Evolutionary conservation across 2,113 vertebrate genomes (phyloP).

Genomic region (Pipra filicauda): DNA sequence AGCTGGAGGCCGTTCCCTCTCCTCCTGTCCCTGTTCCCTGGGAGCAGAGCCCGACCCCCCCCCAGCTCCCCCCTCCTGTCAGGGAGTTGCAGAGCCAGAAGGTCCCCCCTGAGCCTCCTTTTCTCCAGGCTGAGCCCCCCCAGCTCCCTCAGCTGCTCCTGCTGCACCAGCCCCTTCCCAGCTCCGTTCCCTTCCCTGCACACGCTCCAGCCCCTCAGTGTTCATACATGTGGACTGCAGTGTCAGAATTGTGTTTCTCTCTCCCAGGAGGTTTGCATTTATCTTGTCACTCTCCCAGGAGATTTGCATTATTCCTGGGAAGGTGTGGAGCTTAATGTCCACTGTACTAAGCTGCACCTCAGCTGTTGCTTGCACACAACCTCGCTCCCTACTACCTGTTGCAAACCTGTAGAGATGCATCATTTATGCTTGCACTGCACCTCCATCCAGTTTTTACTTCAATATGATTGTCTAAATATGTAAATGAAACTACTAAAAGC

Average conservation of each 20-base stretch:
- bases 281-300: background rate
- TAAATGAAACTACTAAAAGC: background rate
- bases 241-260: background rate
- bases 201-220: accelerated
- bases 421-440: background rate
- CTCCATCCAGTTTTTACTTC: background rate
- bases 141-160: background rate
- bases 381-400: background rate
- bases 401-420: background rate
- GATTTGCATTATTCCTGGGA: too few relatives aligned
- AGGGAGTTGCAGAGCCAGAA: background rate
- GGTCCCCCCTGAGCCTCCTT: background rate
- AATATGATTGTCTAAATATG: background rate
- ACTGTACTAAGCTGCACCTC: background rate
- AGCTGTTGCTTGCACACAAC: background rate
- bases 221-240: background rate
- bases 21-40: background rate
- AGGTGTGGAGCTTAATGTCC: accelerated
- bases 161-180: background rate
- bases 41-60: background rate
- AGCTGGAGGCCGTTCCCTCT: accelerated
- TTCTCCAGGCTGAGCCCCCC: background rate
- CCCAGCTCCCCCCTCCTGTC: background rate
- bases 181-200: accelerated
- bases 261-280: background rate